Evolutionary conservation across 2,888 invertebrate species (phyloP), one percentile per base, ranked within the genome.

Genomic region (Proisotoma minuta): DNA sequence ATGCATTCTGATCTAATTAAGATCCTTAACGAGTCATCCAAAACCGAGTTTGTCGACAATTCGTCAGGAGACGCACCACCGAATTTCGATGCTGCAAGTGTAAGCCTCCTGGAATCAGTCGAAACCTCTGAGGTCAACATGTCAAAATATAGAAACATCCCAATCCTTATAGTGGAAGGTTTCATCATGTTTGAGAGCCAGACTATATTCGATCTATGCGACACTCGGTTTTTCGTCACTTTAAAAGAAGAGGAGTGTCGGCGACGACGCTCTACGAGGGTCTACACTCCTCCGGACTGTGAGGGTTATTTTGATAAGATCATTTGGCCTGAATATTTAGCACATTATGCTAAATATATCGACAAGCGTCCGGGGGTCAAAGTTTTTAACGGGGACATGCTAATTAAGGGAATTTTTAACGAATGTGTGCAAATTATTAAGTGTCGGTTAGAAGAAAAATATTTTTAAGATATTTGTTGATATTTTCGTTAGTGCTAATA

Each of bases 161-260:
- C 73, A 0, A 65, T 73, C 23, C 43, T 73, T 3, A 63, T 73
- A 10, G 47, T 73, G 1, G 73, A 73, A 59, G 73, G 73, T 15
- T 71, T 71, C 52, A 57, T 63, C 12, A 62, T 73, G 1, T 71
- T 68, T 39, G 70, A 28, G 2, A 70, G 68, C 0, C 54, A 67
- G 10, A 51, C 56, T 15, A 53, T 73, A 0, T 67, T 53, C 23
- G 63, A 65, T n/a, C 53, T 47, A 12, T 71, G 71, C 59, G 63
- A 73, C 58, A 66, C 57, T 4, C 50, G 71, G n/a, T 67, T 73
- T 49, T 73, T 73, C 40, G 48, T 66, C 10, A 65, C 68, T 3
- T 51, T 73, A 12, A 57, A 63, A 3, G 58, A 71, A 47, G 68
- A 66, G 5, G 61, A 62, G 22, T 73, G 73, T 57, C 39, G 52